These are phyloP conservation scores for Physocephala rufipes DNA, from an alignment of 2,888 invertebrate species.

Conservation along the genomic window DNA sequence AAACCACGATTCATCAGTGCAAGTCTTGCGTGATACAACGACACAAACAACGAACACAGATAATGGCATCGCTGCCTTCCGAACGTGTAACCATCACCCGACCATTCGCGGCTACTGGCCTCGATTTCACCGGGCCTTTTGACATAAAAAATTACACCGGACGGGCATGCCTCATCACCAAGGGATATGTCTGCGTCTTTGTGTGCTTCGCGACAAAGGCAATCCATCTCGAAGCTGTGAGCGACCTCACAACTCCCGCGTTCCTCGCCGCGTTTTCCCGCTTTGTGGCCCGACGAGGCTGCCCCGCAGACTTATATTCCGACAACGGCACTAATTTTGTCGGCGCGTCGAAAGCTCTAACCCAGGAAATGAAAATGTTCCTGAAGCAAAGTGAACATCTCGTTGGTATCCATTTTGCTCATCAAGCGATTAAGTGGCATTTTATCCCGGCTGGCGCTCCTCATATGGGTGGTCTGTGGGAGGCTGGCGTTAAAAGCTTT, in stretches of 20 bases:
- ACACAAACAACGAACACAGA: neutral
- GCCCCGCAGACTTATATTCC: conserved; percentile 34
- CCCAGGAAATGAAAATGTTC: neutral
- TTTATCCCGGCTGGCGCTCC: conserved; percentile 36
- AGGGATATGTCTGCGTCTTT: conserved; percentile 41
- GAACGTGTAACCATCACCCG: conserved; percentile 29
- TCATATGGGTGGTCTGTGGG: conserved; percentile 39
- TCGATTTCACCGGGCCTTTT: conserved; percentile 42
- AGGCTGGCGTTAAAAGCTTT: conserved; percentile 34
- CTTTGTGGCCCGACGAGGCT: conserved; percentile 39
- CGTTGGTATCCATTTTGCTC: neutral
- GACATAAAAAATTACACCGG: conserved; percentile 39
- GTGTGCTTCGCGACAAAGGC: conserved; percentile 41
- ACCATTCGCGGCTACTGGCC: conserved; percentile 37
- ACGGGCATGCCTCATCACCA: conserved; percentile 35
- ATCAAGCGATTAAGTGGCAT: conserved; percentile 18
- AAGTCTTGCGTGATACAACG: neutral
- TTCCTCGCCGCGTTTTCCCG: conserved; percentile 42
- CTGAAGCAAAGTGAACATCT: too few species aligned
- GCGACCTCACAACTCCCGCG: conserved; percentile 37
- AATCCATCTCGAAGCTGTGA: conserved; percentile 38
- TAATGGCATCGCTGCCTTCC: conserved; percentile 15
- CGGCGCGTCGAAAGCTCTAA: conserved; percentile 12
- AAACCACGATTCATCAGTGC: conserved; percentile 4
- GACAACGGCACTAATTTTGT: conserved; percentile 39